A percentile compares a stretch with the other conserved stretches of the same genome.
Evolutionary conservation across 2,113 vertebrate species (phyloP).

Genomic region (Chlamydotis undulata): DNA sequence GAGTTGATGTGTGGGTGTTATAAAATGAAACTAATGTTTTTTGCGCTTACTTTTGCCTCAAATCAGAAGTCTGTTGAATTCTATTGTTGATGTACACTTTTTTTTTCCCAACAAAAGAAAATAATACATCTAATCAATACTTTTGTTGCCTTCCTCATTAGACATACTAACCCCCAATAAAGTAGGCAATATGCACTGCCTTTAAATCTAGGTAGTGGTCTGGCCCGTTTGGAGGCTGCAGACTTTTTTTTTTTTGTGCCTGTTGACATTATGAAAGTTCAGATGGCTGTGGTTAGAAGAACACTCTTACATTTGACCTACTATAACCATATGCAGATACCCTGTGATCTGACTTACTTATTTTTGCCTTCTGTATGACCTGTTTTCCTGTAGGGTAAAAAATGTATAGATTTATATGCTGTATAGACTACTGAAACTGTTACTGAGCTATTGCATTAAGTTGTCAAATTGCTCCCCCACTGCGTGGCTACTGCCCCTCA

Average conservation of each 20-base stretch:
- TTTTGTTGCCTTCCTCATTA: background rate
- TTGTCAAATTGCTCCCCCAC: background rate
- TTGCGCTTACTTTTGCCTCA: background rate
- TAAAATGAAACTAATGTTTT: background rate
- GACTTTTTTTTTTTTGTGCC: background rate
- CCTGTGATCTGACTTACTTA: background rate
- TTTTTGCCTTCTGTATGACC: background rate
- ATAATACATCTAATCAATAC: background rate
- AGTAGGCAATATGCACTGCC: background rate
- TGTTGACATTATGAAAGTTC: background rate
- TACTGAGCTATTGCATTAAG: background rate
- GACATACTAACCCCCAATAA: background rate
- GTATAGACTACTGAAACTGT: background rate
- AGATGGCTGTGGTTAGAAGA: background rate
- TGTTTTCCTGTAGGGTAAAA: background rate
- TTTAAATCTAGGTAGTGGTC: background rate
- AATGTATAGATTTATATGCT: background rate
- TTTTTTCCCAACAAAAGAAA: background rate
- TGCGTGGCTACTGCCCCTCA: background rate
- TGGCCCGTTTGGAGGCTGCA: background rate
- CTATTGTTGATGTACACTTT: background rate
- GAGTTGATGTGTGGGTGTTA: background rate
- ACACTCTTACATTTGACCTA: background rate
- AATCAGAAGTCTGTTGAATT: background rate
- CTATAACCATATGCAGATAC: background rate